These are phyloP conservation scores for Hirudo medicinalis DNA, from an alignment of 1,140 invertebrate species.

Conservation along the genomic window DNA sequence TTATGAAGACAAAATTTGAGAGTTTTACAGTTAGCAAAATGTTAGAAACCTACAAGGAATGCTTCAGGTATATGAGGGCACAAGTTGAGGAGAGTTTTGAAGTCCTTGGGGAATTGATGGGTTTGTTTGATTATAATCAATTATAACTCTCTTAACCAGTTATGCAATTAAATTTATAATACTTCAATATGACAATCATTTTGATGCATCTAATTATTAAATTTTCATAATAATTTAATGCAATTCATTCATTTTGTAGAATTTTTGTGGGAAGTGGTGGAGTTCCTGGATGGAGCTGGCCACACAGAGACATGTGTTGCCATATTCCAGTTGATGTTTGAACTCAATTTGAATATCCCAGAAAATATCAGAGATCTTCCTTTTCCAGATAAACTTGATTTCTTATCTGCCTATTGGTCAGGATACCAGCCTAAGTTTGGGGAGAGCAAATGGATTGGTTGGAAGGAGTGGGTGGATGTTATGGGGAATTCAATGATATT, in stretches of 20 bases:
- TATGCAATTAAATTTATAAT: neutral
- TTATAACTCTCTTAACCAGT: neutral
- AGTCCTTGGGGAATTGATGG: too few species aligned
- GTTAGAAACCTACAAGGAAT: neutral
- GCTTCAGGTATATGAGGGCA: neutral
- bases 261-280: neutral
- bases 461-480: neutral
- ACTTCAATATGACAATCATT: neutral
- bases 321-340: constrained; percentile 4
- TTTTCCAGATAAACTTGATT: neutral
- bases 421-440: neutral
- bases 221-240: neutral
- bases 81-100: too few species aligned
- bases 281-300: neutral
- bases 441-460: neutral
- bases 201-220: neutral
- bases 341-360: constrained; percentile 1
- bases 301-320: neutral
- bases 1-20: neutral
- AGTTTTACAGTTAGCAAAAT: constrained; percentile 2
- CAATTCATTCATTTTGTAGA: neutral
- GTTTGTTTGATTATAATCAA: neutral
- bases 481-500: neutral
- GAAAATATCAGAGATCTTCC: neutral
- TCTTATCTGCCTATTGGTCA: constrained; percentile 4